phyloP scores from a whole-genome alignment of 2,113 vertebrate genomes.

The Pomatorhinus ruficollis region DNA sequence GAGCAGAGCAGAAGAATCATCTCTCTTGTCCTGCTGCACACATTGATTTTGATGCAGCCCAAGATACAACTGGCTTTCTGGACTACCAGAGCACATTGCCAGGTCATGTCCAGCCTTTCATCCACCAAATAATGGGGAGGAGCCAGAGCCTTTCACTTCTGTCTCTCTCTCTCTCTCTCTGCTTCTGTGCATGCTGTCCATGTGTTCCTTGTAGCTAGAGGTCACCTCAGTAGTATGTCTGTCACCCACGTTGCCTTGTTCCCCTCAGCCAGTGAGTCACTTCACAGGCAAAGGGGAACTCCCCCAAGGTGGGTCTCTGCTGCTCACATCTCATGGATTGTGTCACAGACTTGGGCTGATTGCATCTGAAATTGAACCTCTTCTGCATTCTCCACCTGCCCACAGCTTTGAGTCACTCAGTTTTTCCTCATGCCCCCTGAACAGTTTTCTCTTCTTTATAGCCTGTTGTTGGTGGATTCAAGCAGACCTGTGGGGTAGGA shows the following conservation, averaged over 20 bases:
- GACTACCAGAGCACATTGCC: neutral
- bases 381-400: neutral
- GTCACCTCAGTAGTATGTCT: rapidly evolving
- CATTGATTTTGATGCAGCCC: neutral
- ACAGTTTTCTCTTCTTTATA: neutral
- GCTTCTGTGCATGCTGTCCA: neutral
- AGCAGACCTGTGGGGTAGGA: neutral
- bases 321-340: neutral
- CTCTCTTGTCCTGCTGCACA: neutral
- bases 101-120: neutral
- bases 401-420: neutral
- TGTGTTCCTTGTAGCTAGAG: neutral
- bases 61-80: neutral
- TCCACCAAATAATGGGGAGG: neutral
- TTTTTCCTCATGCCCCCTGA: neutral
- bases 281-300: neutral
- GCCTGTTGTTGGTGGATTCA: neutral
- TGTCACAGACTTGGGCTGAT: rapidly evolving
- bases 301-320: neutral
- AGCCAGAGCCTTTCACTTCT: neutral
- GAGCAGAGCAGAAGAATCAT: neutral
- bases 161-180: neutral
- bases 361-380: neutral
- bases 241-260: neutral
- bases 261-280: neutral